A percentile compares a stretch with the other conserved stretches of the same genome.
Evolutionary conservation across 1,140 invertebrate species (phyloP).

Genomic region (Panulirus ornatus): DNA sequence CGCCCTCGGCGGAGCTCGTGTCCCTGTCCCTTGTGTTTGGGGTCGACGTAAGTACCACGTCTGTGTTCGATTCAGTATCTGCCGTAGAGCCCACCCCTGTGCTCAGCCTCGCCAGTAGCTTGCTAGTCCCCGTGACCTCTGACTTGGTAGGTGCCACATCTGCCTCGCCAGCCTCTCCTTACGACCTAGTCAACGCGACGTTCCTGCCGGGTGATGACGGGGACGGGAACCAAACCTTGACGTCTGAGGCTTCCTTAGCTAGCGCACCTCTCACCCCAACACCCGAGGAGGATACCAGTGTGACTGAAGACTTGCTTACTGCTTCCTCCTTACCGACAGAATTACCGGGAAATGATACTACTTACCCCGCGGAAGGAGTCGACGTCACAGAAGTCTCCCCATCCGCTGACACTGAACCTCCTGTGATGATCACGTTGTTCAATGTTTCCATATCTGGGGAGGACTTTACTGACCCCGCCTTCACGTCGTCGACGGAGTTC

Average conservation of each 20-base stretch:
- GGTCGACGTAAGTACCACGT: slow-evolving; percentile 49
- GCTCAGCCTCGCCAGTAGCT: slow-evolving; percentile 13
- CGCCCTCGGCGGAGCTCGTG: slow-evolving; percentile 41
- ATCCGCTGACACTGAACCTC: not conserved
- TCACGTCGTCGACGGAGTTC: not conserved
- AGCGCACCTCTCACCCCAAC: not conserved
- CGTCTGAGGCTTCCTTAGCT: slow-evolving; percentile 21
- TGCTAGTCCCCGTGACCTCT: not conserved
- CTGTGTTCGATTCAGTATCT: slow-evolving; percentile 12
- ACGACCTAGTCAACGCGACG: slow-evolving; percentile 10
- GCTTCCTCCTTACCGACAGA: not conserved
- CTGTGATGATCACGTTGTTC: not conserved
- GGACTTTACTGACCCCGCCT: not conserved
- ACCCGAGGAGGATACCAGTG: not conserved
- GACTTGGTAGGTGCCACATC: slow-evolving; percentile 35
- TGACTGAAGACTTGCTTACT: not conserved
- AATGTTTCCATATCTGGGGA: not conserved
- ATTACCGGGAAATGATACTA: not conserved
- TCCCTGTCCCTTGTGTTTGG: slow-evolving; percentile 39
- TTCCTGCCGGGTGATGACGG: slow-evolving; percentile 19
- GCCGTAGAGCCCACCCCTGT: slow-evolving; percentile 34
- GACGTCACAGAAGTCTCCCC: not conserved
- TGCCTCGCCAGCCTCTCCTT: slow-evolving; percentile 9
- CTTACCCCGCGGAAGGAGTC: not conserved
- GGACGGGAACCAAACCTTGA: slow-evolving; percentile 11